Base-by-base conservation (phyloP, 2,888 invertebrate species). In the Reticulitermes lucifugus region DNA sequence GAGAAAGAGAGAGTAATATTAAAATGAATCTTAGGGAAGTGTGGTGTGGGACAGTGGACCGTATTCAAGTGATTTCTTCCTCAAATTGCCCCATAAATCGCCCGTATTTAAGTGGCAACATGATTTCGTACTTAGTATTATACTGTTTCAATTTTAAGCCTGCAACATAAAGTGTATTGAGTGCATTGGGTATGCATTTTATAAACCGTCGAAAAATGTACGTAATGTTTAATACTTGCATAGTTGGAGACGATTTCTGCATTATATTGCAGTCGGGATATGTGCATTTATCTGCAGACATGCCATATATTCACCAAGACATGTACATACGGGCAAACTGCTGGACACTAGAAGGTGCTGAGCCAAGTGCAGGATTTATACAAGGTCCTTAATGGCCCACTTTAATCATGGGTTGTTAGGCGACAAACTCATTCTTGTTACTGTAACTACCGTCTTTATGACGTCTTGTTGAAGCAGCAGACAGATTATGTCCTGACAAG, bases 361-460 rank as follows among this genome's bases (percentile, higher is more conserved):
- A 60, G 60, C 22, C 21, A 60, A 65, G 4, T 65, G n/a, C 25
- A 25, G 65, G 65, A 65, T 65, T 65, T 65, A 65, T 65, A 14
- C 65, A n/a, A 25, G 25, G 12, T n/a, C 14, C 65, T n/a, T 65
- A 65, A 65, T 65, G 65, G 65, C 12, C n/a, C 25, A 25, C 65
- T 65, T 65, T 65, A 65, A 65, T 65, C 65, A 65, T 65, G 65
- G 65, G n/a, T 65, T 65, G 65, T 65, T 65, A 65, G 25, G 65
- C 25, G 65, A 65, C 65, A 65, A 65, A n/a, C 25, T 65, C 65
- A 25, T 65, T 65, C 65, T n/a, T 65, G 65, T 65, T 12, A 14
- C 60, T 35, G 6, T 60, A 21, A 60, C 60, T 18, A 21, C 22
- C 60, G 22, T 14, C 14, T 55, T 55, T 4, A 5, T 25, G 65